phyloP scores from a whole-genome alignment of 1,140 invertebrate genomes.

The Procambarus clarkii region DNA sequence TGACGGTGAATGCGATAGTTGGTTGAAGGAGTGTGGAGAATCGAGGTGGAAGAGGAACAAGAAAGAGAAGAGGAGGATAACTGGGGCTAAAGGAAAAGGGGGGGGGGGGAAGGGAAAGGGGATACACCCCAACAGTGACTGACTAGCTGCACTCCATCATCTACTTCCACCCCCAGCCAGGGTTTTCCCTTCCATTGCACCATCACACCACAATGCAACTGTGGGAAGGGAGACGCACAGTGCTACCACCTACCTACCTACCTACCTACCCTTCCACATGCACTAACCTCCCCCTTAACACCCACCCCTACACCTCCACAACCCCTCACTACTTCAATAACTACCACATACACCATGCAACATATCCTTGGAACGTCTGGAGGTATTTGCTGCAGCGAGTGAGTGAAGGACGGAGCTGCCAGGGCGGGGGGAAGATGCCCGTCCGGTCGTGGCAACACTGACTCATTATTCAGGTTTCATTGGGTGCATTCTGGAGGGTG shows the following conservation, averaged over 20 bases:
- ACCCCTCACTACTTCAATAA: neutral
- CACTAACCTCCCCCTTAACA: neutral
- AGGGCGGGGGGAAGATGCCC: neutral
- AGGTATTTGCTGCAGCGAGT: too few relatives aligned
- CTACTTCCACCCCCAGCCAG: conserved; percentile 8
- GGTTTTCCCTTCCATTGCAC: conserved; percentile 56
- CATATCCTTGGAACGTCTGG: too few relatives aligned
- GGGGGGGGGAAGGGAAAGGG: neutral
- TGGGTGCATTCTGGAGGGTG: conserved; percentile 59
- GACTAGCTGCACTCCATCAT: conserved; percentile 51
- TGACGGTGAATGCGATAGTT: too few relatives aligned
- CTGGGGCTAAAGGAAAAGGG: neutral
- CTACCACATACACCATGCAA: too few relatives aligned
- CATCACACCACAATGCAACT: conserved; percentile 52
- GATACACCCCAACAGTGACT: neutral
- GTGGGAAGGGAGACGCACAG: conserved; percentile 11
- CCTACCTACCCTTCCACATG: neutral
- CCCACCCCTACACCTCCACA: neutral
- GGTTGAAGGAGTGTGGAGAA: too few relatives aligned
- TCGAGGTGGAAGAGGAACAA: too few relatives aligned
- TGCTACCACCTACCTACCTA: neutral
- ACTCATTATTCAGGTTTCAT: conserved; percentile 61
- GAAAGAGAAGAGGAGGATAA: too few relatives aligned
- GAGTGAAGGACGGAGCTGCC: neutral
- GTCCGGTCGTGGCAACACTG: conserved; percentile 19